These are phyloP conservation scores for Emydura subglobosa DNA, from an alignment of 2,113 vertebrate genomes.

Conservation along the genomic window DNA sequence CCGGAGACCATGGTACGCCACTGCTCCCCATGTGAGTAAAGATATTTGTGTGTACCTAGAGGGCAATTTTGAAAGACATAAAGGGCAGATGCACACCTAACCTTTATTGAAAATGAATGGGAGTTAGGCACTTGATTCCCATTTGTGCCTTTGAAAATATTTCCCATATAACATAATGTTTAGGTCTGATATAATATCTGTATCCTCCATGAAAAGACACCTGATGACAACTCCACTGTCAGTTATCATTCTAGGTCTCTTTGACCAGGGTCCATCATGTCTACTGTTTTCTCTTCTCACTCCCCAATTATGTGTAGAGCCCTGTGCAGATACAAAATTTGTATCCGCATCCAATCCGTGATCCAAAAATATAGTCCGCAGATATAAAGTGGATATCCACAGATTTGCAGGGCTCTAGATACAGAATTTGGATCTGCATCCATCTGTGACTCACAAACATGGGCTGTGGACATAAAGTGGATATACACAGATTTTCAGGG, in stretches of 20 bases:
- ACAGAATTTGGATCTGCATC: no score
- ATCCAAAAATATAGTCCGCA: no score
- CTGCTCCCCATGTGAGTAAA: conserved; percentile 27
- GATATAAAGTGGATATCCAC: no score
- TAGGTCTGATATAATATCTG: background rate
- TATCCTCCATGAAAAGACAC: background rate
- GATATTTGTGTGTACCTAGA: conserved; percentile 5
- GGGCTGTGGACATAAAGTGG: no score
- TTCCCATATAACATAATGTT: background rate
- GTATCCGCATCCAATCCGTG: no score
- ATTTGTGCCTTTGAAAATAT: conserved; percentile 22
- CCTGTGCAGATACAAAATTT: no score
- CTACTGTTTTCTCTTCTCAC: background rate
- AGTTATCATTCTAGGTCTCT: conserved; percentile 12
- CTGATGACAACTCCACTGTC: background rate
- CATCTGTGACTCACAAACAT: no score
- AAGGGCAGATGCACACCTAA: background rate
- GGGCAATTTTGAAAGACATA: background rate
- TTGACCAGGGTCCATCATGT: conserved; percentile 30
- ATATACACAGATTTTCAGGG: no score
- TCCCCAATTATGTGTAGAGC: no score
- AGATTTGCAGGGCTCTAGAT: no score
- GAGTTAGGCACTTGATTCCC: conserved; percentile 1
- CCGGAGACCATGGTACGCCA: no score
- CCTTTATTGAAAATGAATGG: background rate